Evolutionary conservation across 1,140 invertebrate genomes (phyloP).

Genomic region (Bombyx mandarina): DNA sequence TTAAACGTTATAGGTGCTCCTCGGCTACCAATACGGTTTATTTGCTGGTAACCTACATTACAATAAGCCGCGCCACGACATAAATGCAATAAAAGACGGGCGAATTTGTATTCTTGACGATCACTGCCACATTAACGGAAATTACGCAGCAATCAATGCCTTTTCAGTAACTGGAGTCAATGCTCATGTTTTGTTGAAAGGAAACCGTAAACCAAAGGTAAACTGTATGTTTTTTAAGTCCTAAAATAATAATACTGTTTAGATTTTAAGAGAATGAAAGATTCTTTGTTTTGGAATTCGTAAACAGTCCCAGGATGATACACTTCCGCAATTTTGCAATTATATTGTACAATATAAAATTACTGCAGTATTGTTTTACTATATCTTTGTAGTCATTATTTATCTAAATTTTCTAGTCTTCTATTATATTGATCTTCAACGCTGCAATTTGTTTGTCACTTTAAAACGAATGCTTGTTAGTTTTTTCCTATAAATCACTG

Average conservation of each 20-base stretch:
- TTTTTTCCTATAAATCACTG: background rate
- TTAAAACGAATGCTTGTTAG: background rate
- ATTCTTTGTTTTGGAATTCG: background rate
- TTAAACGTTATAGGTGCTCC: conserved; percentile 17
- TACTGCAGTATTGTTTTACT: background rate
- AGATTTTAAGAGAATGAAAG: background rate
- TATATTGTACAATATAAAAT: background rate
- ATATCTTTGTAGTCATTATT: background rate
- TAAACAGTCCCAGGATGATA: no score
- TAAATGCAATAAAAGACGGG: conserved; percentile 20
- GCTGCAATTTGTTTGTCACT: background rate
- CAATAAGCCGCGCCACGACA: conserved; percentile 20
- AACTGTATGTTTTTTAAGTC: no score
- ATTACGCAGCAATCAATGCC: conserved; percentile 25
- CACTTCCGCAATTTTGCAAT: background rate
- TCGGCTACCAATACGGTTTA: conserved; percentile 28
- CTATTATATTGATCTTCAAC: background rate
- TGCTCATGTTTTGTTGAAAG: conserved; percentile 26
- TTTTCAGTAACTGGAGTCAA: conserved; percentile 18
- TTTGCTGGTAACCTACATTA: conserved; percentile 32
- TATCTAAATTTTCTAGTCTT: no score
- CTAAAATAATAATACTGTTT: conserved; percentile 7
- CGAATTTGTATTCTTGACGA: conserved; percentile 24
- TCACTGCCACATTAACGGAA: conserved; percentile 10
- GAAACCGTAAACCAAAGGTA: conserved; percentile 28